Percentiles rank a stretch among this genome's conserved stretches.
These are phyloP conservation scores for Aurelia aurita complex sp. Pacific DNA, from an alignment of 30 jellyfish, hydroid and myxozoan genomes.

Conservation along the genomic window DNA sequence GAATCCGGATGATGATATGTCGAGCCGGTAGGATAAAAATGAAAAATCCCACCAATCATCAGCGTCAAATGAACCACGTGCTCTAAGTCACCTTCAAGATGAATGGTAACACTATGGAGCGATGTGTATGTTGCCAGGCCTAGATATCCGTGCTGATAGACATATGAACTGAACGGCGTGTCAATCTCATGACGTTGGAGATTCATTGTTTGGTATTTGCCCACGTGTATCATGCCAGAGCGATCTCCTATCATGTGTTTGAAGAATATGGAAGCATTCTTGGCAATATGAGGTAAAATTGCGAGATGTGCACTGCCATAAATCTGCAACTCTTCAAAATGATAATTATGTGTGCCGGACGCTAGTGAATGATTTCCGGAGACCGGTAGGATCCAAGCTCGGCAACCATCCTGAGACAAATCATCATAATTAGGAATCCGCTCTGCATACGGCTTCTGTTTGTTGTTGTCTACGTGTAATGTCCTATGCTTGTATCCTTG, in stretches of 20 bases:
- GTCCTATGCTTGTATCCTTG: conserved; percentile 52
- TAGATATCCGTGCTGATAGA: conserved; percentile 53
- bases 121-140: conserved; percentile 66
- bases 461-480: conserved; percentile 53
- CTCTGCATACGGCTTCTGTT: conserved; percentile 32
- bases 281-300: conserved; percentile 28
- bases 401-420: conserved; percentile 45
- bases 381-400: conserved; percentile 64
- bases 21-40: conserved; percentile 51
- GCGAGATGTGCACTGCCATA: conserved; percentile 62
- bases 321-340: conserved; percentile 64
- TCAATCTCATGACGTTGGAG: conserved; percentile 52
- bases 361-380: conserved; percentile 65
- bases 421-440: conserved; percentile 38
- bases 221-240: conserved; percentile 57
- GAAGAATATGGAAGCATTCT: conserved; percentile 57
- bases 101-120: conserved; percentile 47
- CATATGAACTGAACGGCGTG: conserved; percentile 70
- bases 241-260: conserved; percentile 67
- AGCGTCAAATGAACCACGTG: conserved; percentile 59
- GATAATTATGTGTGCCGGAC: conserved; percentile 51
- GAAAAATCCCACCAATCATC: conserved; percentile 62
- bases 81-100: conserved; percentile 66
- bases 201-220: conserved; percentile 59
- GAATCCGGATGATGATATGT: conserved; percentile 49